Percentiles rank a stretch among this genome's conserved stretches.
Conservation (phyloP, 2,113 vertebrate genomes). For the Grallaria varia region DNA sequence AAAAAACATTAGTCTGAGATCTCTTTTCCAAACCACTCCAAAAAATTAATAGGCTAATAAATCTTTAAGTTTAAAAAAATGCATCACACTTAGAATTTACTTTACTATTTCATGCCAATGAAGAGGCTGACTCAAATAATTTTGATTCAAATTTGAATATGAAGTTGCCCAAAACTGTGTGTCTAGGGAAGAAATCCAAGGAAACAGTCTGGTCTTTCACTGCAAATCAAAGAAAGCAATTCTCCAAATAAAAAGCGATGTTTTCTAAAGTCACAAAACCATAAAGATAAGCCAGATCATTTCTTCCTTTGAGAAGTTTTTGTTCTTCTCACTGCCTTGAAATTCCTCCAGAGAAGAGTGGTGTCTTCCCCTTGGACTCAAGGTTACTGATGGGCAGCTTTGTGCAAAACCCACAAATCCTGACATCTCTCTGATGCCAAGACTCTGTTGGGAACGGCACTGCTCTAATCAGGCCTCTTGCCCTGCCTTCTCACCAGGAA, state of each 20-base stretch:
- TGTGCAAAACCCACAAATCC: background rate
- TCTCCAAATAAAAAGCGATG: constrained; percentile 5
- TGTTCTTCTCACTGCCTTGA: background rate
- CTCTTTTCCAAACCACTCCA: background rate
- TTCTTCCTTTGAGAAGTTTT: background rate
- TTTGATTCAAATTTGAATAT: background rate
- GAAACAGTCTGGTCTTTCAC: background rate
- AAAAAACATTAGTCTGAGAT: background rate
- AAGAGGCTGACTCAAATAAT: background rate
- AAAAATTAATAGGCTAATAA: constrained; percentile 3
- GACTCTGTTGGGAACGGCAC: fast-evolving
- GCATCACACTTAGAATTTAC: background rate
- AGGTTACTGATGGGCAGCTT: background rate
- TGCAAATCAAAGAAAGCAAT: background rate
- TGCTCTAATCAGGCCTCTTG: background rate
- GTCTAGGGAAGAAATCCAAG: constrained; percentile 5
- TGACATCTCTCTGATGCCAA: background rate
- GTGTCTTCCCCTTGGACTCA: background rate
- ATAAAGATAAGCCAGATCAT: background rate
- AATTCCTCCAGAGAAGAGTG: background rate
- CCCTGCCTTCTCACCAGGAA: background rate
- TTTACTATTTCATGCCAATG: background rate
- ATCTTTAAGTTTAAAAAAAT: background rate
- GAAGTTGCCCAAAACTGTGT: background rate
- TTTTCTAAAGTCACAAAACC: constrained; percentile 1